Percentiles rank a stretch among this genome's conserved stretches.
Evolutionary conservation across 1,140 invertebrate species (phyloP).

Genomic region (Holotrichia oblita): DNA sequence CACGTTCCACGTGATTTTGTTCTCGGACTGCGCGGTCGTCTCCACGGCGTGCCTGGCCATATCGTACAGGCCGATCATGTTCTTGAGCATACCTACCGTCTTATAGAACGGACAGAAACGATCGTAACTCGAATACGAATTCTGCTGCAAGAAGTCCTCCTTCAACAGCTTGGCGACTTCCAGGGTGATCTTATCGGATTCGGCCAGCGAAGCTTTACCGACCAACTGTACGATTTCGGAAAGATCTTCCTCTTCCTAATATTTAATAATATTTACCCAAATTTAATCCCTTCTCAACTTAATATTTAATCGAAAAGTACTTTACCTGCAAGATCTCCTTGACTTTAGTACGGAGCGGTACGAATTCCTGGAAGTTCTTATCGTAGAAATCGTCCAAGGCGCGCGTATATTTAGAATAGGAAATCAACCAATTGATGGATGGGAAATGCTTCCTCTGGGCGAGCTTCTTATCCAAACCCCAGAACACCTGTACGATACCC

Average conservation of each 20-base stretch:
- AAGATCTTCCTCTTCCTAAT: constrained; percentile 97
- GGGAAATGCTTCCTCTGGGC: constrained; percentile 99
- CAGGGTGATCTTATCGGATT: constrained; percentile 98
- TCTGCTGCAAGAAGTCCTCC: constrained; percentile 99
- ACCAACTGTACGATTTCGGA: constrained; percentile 99
- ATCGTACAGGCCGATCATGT: constrained; percentile 99
- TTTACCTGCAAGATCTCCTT: constrained; percentile 91
- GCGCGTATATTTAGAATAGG: constrained; percentile 98
- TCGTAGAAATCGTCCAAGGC: constrained; percentile 99
- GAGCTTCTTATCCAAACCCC: constrained; percentile 99
- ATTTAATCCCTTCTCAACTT: constrained; percentile 86
- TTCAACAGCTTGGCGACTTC: constrained; percentile 99
- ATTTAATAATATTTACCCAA: constrained; percentile 22
- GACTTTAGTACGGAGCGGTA: constrained; percentile 91
- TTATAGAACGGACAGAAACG: constrained; percentile 99
- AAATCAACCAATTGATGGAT: constrained; percentile 99
- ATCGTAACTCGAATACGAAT: constrained; percentile 72
- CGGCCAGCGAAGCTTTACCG: constrained; percentile 98
- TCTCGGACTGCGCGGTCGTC: constrained; percentile 97
- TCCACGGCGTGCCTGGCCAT: constrained; percentile 97
- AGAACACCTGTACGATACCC: constrained; percentile 98
- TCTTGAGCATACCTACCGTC: constrained; percentile 97
- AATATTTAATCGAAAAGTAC: not conserved
- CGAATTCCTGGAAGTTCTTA: constrained; percentile 98
- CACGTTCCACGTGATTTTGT: constrained; percentile 98